Conservation (phyloP, 2,888 invertebrate species). For the Opisthograptis luteolata region DNA sequence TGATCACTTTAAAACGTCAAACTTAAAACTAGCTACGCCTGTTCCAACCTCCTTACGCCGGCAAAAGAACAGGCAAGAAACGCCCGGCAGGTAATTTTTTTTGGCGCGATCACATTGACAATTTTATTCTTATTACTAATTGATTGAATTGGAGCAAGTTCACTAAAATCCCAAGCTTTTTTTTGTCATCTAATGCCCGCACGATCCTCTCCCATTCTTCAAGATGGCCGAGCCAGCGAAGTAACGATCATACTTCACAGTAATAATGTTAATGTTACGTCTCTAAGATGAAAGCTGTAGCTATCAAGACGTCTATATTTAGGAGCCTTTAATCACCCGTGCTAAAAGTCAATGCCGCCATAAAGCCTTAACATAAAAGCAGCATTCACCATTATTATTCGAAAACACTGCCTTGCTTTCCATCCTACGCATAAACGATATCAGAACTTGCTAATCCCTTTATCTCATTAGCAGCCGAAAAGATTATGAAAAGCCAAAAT, state of each 20-base stretch:
- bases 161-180: no score
- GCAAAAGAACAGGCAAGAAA: no score
- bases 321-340: conserved; percentile 12
- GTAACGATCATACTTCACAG: neutral
- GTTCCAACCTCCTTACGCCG: no score
- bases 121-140: no score
- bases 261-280: neutral
- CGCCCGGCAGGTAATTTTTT: no score
- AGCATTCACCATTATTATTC: conserved; percentile 16
- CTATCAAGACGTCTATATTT: neutral
- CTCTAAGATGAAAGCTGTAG: neutral
- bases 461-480: conserved; percentile 45
- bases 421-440: conserved; percentile 33
- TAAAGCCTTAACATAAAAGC: conserved; percentile 16
- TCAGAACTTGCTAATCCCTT: conserved; percentile 44
- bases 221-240: no score
- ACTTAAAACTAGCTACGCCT: no score
- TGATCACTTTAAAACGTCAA: no score
- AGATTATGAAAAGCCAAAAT: conserved; percentile 54
- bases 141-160: no score
- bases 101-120: no score
- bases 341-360: conserved; percentile 16
- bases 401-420: conserved; percentile 18
- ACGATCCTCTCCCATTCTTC: no score
- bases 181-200: no score